Evolutionary conservation across 35 echinoderm and acorn worm species (phyloP).

Genomic region (Eucidaris tribuloides): DNA sequence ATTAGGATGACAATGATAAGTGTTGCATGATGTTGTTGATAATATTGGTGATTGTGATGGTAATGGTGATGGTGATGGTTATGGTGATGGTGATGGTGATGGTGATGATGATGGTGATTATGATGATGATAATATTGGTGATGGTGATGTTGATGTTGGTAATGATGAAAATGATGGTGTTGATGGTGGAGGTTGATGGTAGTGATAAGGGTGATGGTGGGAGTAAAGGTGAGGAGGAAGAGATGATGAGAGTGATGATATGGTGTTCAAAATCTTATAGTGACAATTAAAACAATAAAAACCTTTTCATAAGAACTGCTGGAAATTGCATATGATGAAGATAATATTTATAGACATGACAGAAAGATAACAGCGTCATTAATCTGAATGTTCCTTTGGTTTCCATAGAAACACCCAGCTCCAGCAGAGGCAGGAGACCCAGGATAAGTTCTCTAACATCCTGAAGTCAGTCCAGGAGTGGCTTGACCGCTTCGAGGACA

Average conservation of each 20-base stretch:
- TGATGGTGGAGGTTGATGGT: not conserved
- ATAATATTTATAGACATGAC: not conserved
- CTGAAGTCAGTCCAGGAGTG: constrained; percentile 60
- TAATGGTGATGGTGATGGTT: not conserved
- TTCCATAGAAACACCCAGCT: constrained; percentile 75
- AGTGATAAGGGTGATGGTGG: not conserved
- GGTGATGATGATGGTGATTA: not conserved
- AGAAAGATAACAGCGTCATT: not conserved
- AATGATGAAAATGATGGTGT: not conserved
- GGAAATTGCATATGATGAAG: not conserved
- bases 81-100: not conserved
- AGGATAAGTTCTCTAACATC: constrained; percentile 80
- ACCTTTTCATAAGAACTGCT: too few species aligned
- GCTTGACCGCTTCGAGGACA: constrained; percentile 94
- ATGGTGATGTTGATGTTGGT: not conserved
- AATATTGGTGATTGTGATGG: not conserved
- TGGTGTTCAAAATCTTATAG: not conserved
- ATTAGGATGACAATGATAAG: not conserved
- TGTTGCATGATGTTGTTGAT: not conserved
- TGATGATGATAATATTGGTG: not conserved
- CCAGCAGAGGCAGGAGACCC: constrained; percentile 90
- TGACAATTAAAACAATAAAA: not conserved
- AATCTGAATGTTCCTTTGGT: not conserved
- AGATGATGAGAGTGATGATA: not conserved
- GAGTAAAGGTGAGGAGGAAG: not conserved